Conservation (phyloP, 2,888 invertebrate species). For the Mesoligia furuncula region DNA sequence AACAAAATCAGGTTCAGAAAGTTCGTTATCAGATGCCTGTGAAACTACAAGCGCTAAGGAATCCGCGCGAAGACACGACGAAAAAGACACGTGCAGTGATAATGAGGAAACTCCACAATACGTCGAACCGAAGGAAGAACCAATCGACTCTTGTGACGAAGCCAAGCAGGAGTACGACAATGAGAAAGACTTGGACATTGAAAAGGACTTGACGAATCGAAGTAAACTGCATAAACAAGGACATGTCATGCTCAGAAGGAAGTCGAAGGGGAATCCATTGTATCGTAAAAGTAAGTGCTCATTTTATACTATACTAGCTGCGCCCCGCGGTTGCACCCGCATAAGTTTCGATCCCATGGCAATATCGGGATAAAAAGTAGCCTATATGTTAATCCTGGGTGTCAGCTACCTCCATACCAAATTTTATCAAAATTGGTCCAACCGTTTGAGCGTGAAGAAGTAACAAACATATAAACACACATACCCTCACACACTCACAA, state of each 20-base stretch:
- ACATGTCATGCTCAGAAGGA: slow-evolving; percentile 91
- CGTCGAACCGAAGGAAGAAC: slow-evolving; percentile 69
- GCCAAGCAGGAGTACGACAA: slow-evolving; percentile 81
- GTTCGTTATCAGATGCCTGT: slow-evolving; percentile 95
- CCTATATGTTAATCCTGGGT: too few relatives aligned
- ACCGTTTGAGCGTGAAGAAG: too few relatives aligned
- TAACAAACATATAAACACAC: too few relatives aligned
- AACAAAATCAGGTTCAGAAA: slow-evolving; percentile 96
- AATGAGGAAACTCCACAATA: slow-evolving; percentile 86
- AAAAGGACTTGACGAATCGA: slow-evolving; percentile 71
- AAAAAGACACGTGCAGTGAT: slow-evolving; percentile 93
- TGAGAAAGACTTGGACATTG: slow-evolving; percentile 79
- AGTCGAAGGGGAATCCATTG: slow-evolving; percentile 92
- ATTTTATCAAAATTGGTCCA: too few relatives aligned
- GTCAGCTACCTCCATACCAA: too few relatives aligned
- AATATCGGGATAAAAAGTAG: too few relatives aligned
- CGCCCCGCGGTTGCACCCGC: too few relatives aligned
- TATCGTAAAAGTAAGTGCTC: slow-evolving; percentile 92
- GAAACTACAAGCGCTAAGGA: slow-evolving; percentile 92
- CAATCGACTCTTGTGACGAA: slow-evolving; percentile 82
- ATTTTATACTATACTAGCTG: neutral
- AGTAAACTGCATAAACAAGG: slow-evolving; percentile 85
- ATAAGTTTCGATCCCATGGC: too few relatives aligned
- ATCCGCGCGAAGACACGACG: slow-evolving; percentile 92
- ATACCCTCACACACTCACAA: too few relatives aligned